These are phyloP conservation scores for Protomyctophum bolini DNA, from an alignment of 2,113 vertebrate species.

Conservation along the genomic window DNA sequence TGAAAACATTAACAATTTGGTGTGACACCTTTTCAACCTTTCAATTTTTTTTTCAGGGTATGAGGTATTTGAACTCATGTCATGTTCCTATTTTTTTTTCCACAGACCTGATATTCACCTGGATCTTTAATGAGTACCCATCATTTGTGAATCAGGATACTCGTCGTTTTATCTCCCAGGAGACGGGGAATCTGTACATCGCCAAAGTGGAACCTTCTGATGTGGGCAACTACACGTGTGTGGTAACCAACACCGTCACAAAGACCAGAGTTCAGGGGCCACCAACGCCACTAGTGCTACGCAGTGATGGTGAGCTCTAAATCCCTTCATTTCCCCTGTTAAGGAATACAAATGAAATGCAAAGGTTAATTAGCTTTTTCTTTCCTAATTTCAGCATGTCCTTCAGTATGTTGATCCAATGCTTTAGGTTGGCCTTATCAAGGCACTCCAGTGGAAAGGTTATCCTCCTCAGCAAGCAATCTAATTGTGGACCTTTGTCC, in stretches of 20 bases:
- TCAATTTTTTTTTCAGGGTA: neutral
- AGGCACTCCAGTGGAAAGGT: slow-evolving; percentile 72
- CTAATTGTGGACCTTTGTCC: slow-evolving; percentile 53
- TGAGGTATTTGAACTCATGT: slow-evolving; percentile 10
- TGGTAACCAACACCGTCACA: slow-evolving; percentile 92
- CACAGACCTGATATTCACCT: slow-evolving; percentile 93
- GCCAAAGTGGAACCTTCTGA: slow-evolving; percentile 95
- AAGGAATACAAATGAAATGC: slow-evolving; percentile 55
- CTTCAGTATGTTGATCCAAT: slow-evolving; percentile 58
- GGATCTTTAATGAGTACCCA: slow-evolving; percentile 97
- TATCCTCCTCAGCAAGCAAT: slow-evolving; percentile 62
- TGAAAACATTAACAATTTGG: too few relatives aligned
- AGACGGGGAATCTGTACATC: slow-evolving; percentile 95
- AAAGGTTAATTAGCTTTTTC: slow-evolving; percentile 73
- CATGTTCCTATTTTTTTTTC: slow-evolving; percentile 17
- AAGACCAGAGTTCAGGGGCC: slow-evolving; percentile 89
- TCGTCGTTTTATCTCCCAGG: slow-evolving; percentile 94
- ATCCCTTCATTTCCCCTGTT: too few relatives aligned
- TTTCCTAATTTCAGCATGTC: slow-evolving; percentile 64
- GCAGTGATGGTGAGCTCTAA: slow-evolving; percentile 79
- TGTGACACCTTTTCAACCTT: neutral
- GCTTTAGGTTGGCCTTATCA: slow-evolving; percentile 71
- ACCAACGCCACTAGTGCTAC: slow-evolving; percentile 89
- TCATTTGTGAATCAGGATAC: slow-evolving; percentile 91
- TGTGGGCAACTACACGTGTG: slow-evolving; percentile 95